These are phyloP conservation scores for Dunckerocampus dactyliophorus DNA, from an alignment of 2,113 vertebrate genomes.

Conservation along the genomic window DNA sequence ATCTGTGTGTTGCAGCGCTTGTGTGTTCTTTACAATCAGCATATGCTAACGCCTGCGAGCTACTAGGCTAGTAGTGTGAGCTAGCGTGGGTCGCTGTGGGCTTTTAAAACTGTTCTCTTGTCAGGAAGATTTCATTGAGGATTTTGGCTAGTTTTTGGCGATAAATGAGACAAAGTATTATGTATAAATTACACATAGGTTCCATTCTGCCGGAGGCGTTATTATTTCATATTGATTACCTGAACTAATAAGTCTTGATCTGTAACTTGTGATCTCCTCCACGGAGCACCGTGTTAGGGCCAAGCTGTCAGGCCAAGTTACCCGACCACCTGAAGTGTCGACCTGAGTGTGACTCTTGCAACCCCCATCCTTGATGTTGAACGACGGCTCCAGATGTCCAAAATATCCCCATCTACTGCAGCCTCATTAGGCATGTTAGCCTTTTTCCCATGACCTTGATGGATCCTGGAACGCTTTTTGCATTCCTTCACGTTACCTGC, in stretches of 20 bases:
- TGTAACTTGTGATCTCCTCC: background rate
- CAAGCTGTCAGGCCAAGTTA: background rate
- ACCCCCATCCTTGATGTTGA: background rate
- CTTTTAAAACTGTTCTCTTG: background rate
- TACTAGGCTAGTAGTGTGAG: constrained; percentile 50
- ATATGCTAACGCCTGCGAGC: constrained; percentile 43
- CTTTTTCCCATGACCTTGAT: constrained; percentile 23
- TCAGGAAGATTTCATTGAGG: background rate
- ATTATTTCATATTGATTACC: background rate
- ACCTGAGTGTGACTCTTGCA: background rate
- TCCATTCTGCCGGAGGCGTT: background rate
- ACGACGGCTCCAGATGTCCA: background rate
- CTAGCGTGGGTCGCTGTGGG: constrained; percentile 16
- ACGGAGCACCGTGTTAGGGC: background rate
- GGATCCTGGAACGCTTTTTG: constrained; percentile 5
- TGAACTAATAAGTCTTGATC: background rate
- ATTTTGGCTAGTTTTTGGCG: background rate
- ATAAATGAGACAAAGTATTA: background rate
- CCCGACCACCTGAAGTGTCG: background rate
- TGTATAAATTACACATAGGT: background rate
- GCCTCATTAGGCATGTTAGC: background rate
- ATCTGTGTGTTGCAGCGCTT: constrained; percentile 17
- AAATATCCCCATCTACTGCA: background rate
- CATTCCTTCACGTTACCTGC: constrained; percentile 4
- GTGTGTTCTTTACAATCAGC: constrained; percentile 17